Evolutionary conservation across 2,113 vertebrate genomes (phyloP), one percentile per base, ranked within the genome.

Genomic region (Sinocyclocheilus maitianheensis): DNA sequence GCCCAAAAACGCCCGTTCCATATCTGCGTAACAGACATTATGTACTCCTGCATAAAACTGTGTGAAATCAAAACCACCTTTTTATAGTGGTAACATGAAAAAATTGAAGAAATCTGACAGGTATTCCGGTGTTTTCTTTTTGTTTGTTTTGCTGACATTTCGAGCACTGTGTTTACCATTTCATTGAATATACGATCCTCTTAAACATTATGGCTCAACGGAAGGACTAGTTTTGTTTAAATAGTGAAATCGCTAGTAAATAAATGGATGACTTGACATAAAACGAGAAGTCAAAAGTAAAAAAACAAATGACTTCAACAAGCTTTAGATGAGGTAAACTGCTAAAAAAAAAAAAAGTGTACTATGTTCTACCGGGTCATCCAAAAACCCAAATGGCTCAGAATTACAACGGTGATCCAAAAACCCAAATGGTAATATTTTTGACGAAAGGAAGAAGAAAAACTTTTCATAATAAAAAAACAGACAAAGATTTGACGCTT

Each of bases 11-110:
- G 4, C 24, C 20, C 14, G 26, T 65, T 67, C 5, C 24, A 30
- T 40, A 43, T 74, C 34, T 58, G n/a, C 62, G 13, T 58, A 43
- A 24, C 34, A 84, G 51, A 43, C 67, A 37, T 40, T 51, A 84
- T 84, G 34, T 60, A 58, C 60, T 48, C 40, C 24, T 67, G 37
- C 67, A 48, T 37, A 43, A 53, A 22, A 72, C 34, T 22, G 40
- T 55, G 24, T 26, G 10, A 58, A 78, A 78, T 87, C 58, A 78
- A 69, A 87, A 71, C 22, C 62, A 72, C 18, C 55, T 22, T 77
- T 51, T 51, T 51, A 26, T 26, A 5, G 3, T 8, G 74, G 46
- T 12, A 71, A 76, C n/a, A 8, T 51, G 43, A 13, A 76, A 26
- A 75, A 16, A n/a, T 4, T 11, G 11, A 60, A 74, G 0, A 24